Evolutionary conservation across 2,797 vertebrate species (phyloP), one percentile per base, ranked within the genome.

Genomic region (Scomberomorus guttatus): DNA sequence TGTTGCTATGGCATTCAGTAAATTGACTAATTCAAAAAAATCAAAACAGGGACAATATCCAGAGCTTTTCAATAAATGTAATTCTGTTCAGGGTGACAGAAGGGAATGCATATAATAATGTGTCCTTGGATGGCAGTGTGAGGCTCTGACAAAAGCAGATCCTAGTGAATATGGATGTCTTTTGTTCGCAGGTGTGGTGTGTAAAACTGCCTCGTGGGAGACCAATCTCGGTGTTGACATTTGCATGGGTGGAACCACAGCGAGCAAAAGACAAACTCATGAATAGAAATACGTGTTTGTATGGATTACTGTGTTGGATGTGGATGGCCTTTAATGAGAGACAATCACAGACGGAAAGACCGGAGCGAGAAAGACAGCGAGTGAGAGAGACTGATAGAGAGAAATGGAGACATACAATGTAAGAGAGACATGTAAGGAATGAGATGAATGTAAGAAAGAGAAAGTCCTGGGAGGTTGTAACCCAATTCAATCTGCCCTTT

Each of bases 261-360:
- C 6, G 12, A 72, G 44, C 15, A 2, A 66, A 87, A 85, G 87
- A 85, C 84, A 89, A 88, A 77, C 77, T 92, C 89, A 91, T 87
- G 89, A 93, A 92, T 87, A 92, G 63, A 90, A 90, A 90, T 89
- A 78, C 72, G 81, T 81, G 83, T 90, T 87, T 90, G 69, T 84
- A 50, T 87, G 72, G 81, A 82, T 88, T 88, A 79, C 77, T 88
- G 79, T 80, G 54, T 58, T 68, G 77, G 81, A 84, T 82, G 75
- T 75, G 37, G 56, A 79, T 22, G 62, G 77, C 63, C 54, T 84
- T 78, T 85, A 90, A 89, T 86, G 81, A 89, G 78, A 67, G 69
- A 69, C 54, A 55, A 39, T 77, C 29, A 80, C 34, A 7, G 29
- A 39, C 17, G 69, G 25, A 58, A 59, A 72, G 57, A 64, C 18